These are phyloP conservation scores for Porphyrio hochstetteri DNA, from an alignment of 2,113 vertebrate species.

Conservation along the genomic window DNA sequence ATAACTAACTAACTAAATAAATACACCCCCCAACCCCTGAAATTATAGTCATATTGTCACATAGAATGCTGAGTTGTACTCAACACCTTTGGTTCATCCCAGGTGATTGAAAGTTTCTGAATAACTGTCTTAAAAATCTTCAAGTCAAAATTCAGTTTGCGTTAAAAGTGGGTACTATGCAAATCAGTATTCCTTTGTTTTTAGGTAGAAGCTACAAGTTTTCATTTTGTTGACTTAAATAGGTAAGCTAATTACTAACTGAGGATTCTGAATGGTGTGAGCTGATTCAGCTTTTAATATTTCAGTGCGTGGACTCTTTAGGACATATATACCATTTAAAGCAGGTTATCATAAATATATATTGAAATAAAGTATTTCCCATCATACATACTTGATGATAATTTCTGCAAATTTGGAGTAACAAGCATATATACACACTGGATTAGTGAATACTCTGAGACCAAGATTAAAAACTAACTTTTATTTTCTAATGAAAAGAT, in stretches of 20 bases:
- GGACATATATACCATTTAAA: background rate
- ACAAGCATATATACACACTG: background rate
- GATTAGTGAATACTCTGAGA: background rate
- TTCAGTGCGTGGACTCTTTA: background rate
- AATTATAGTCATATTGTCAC: background rate
- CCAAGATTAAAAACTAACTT: background rate
- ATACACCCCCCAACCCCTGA: too few species aligned
- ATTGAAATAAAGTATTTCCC: background rate
- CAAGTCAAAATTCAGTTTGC: background rate
- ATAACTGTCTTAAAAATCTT: background rate
- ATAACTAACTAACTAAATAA: background rate
- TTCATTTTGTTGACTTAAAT: background rate
- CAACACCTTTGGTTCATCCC: background rate
- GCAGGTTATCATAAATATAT: background rate
- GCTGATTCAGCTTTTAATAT: background rate
- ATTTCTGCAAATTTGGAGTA: background rate
- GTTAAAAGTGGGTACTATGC: background rate
- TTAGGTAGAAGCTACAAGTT: background rate
- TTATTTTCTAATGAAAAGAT: background rate
- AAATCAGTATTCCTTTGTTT: background rate
- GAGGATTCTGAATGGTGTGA: background rate
- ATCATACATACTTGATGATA: background rate
- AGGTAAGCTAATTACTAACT: background rate
- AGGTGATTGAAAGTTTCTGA: background rate
- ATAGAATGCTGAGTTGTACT: background rate